phyloP scores from a whole-genome alignment of 2,888 invertebrate genomes.

The Agrotis puta region DNA sequence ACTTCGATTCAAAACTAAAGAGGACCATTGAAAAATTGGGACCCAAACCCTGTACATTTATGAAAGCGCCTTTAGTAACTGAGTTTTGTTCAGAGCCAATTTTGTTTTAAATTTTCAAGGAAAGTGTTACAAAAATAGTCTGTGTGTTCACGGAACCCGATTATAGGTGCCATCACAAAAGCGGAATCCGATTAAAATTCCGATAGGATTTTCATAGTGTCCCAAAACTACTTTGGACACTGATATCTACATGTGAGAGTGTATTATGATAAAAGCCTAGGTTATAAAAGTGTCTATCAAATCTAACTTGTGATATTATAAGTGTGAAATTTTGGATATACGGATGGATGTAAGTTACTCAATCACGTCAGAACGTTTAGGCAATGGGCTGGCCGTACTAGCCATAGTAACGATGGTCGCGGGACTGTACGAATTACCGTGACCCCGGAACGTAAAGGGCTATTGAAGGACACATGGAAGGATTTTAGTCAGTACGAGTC shows the following conservation, averaged over 20 bases:
- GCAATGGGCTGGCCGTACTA: no score
- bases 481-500: no score
- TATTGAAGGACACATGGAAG: no score
- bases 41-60: neutral
- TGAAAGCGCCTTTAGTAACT: neutral
- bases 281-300: neutral
- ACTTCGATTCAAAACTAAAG: no score
- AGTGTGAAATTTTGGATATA: neutral
- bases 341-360: no score
- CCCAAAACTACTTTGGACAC: neutral
- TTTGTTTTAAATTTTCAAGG: slow-evolving; percentile 5
- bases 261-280: neutral
- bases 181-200: slow-evolving; percentile 33
- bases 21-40: neutral
- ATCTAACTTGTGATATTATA: no score
- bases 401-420: no score
- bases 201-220: slow-evolving; percentile 12
- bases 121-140: slow-evolving; percentile 16
- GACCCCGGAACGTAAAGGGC: no score
- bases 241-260: neutral
- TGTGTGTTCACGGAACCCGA: slow-evolving; percentile 25
- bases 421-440: no score
- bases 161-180: slow-evolving; percentile 40
- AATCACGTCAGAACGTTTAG: no score
- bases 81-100: neutral